Base-by-base conservation (phyloP, 1,140 invertebrate species). In the Saccostrea glomerata region DNA sequence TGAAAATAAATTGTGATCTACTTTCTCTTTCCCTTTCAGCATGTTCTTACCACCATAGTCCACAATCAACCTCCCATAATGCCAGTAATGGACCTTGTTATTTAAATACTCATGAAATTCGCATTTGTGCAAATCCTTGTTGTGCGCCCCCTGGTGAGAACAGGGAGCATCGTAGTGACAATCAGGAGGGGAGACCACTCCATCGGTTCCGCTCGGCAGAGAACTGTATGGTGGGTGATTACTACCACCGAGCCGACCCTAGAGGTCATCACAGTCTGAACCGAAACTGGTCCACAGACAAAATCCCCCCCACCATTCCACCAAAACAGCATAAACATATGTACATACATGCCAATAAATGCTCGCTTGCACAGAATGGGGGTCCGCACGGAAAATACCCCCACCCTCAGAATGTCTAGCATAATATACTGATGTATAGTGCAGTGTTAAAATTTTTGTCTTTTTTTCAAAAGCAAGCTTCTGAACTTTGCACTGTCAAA, bases 321-420 rank as follows among this genome's bases (percentile, higher is more conserved):
- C 89, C 89, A 4, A 90, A 90, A 83, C 89, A 90, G 84, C 88
- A 86, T 73, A 89, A 86, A 89, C 88, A 89, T 58, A 86, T 66
- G 47, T 77, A 84, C 55, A 70, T 83, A 25, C 88, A 89, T 60
- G 85, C 88, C 40, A 86, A 70, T 55, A 89, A 82, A 6, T 86
- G 85, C 56, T 83, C 88, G 5, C 17, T 86, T n/a, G 25, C 70
- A 77, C 88, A 73, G 15, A 89, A 86, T 84, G 56, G 84, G 9
- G 73, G 84, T 13, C 87, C 82, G n/a, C 70, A 77, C 36, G 70
- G 70, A 20, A 83, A 54, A 56, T 87, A 77, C 70, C 70, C 70
- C 25, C 70, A 12, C 23, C 70, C 70, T 25, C 82, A 84, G 54
- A 40, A 84, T 55, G 82, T 84, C 54, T 84, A 84, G 82, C 82